phyloP scores from a whole-genome alignment of 2,888 invertebrate species.

The Phoenoteleia sp. region DNA sequence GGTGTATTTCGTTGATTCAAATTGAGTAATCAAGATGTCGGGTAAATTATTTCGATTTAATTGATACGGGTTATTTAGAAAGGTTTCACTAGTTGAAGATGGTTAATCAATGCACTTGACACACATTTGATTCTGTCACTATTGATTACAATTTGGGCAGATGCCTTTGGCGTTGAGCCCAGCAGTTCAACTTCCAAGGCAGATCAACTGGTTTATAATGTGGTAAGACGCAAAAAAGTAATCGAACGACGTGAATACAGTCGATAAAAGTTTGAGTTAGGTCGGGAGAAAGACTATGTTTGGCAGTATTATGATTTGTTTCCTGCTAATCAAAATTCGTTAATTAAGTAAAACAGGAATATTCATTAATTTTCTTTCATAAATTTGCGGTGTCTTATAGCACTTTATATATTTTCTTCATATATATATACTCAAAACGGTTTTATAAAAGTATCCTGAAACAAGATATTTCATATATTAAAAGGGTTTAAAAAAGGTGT shows the following conservation, averaged over 20 bases:
- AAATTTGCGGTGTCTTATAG: too few species aligned
- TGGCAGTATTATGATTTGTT: neutral
- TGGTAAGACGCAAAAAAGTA: slow-evolving; percentile 48
- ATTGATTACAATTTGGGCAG: slow-evolving; percentile 63
- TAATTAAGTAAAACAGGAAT: too few species aligned
- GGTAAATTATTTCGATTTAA: slow-evolving; percentile 16
- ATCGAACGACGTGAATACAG: slow-evolving; percentile 38
- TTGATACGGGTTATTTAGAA: neutral
- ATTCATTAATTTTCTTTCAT: too few species aligned
- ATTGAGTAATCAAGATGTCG: too few species aligned
- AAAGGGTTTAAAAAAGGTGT: too few species aligned
- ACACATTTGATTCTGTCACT: slow-evolving; percentile 64
- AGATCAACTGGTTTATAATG: slow-evolving; percentile 71
- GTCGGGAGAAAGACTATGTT: slow-evolving; percentile 35
- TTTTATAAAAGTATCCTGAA: too few species aligned
- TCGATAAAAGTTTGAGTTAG: slow-evolving; percentile 58
- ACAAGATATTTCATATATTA: too few species aligned
- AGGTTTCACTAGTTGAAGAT: neutral
- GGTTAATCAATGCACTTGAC: slow-evolving; percentile 67
- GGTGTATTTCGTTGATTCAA: too few species aligned
- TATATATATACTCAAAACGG: too few species aligned
- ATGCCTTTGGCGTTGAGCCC: slow-evolving; percentile 66
- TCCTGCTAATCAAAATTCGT: neutral
- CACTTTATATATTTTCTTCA: too few species aligned
- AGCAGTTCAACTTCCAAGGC: slow-evolving; percentile 55